Conservation (phyloP, 2,113 vertebrate genomes). For the Malaclemys terrapin region DNA sequence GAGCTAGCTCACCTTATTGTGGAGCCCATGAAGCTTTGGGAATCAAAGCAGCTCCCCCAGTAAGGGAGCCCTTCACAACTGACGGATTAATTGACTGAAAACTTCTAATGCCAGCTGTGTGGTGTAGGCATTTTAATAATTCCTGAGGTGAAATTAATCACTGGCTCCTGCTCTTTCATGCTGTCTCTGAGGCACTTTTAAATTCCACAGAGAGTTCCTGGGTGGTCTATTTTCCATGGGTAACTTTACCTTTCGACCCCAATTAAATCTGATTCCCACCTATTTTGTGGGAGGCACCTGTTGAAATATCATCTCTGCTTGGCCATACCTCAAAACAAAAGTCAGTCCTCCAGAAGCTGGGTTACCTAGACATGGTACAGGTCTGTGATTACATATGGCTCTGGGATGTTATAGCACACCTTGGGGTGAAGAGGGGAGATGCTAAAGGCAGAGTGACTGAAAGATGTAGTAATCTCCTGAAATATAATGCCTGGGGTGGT, state of each 20-base stretch:
- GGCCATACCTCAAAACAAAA: too few species aligned
- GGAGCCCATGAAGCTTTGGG: background rate
- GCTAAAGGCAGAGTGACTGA: background rate
- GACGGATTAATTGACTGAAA: constrained; percentile 75
- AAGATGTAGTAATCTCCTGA: background rate
- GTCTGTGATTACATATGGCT: background rate
- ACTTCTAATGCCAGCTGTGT: constrained; percentile 71
- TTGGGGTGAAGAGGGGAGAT: too few species aligned
- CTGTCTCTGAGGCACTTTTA: constrained; percentile 62
- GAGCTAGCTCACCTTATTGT: background rate
- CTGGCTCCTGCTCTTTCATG: constrained; percentile 70
- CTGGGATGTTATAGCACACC: background rate
- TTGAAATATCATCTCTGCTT: background rate
- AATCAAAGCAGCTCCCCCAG: constrained; percentile 51
- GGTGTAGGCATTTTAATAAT: constrained; percentile 73
- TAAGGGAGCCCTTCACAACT: constrained; percentile 39
- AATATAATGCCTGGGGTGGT: background rate
- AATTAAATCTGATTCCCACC: background rate
- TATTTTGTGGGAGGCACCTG: accelerated
- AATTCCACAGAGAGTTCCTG: constrained; percentile 44
- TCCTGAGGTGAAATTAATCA: constrained; percentile 73
- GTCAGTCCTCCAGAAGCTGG: background rate
- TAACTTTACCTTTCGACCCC: background rate
- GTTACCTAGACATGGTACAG: background rate
- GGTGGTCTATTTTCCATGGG: background rate